Base-by-base conservation (phyloP, 2,797 vertebrate genomes). In the Mus caroli region DNA sequence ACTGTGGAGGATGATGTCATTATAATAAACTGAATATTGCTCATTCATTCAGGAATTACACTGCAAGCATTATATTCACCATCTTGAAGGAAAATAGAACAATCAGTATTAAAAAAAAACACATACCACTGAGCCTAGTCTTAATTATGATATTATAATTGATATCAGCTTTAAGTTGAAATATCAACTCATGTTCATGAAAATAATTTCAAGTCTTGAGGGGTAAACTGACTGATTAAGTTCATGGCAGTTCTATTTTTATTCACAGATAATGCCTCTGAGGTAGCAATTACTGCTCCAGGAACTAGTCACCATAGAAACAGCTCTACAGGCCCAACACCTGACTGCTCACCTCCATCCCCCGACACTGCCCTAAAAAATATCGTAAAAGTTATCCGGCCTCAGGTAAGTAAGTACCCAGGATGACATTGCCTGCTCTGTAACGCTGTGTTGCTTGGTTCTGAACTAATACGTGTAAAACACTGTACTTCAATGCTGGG, bases 341-440 rank as follows among this genome's bases (percentile, higher is more conserved):
- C 99, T 98, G 99, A 99, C 98, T 99, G 99, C 97, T 99, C 99
- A 73, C 99, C 99, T 98, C 99, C 99, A 94, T 99, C 99, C 96
- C 99, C 99, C 31, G 99, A 99, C 98, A 99, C 99, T 37, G 99
- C 99, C 97, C 99, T 99, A 98, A 99, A 99, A 99, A 99, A 99
- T 98, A 99, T 99, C 73, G 99, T 99, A 98, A 99, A 99, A 99
- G 99, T 99, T 97, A 99, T 99, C 98, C 99, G 99, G 98, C 99
- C 99, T 98, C 99, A 99, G 99, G 99, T 99, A 98, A 98, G 99
- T 98, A 87, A 98, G 99, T 98, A 82, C 92, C 96, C 62, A 37
- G 88, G 92, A 88, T 94, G 94, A 92, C 20, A 79, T 78, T 43
- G 46, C 34, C 75, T 76, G 37, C 73, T 73, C 76, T 50, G 6